Base-by-base conservation (phyloP, 2,797 vertebrate species). In the Parambassis ranga region DNA sequence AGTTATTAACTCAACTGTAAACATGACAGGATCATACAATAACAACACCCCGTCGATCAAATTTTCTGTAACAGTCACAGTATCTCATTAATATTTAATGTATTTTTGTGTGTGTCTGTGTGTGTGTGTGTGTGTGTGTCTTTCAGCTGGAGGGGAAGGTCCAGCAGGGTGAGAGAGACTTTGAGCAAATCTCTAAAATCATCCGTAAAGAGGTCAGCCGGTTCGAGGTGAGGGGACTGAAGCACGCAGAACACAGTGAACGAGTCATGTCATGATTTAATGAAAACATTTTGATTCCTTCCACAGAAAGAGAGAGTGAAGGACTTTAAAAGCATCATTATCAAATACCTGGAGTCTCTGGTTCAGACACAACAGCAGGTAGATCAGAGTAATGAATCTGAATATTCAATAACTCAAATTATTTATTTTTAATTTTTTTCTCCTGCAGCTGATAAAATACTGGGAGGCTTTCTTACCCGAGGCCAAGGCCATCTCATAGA, bases 331-430 rank as follows among this genome's bases (percentile, higher is more conserved):
- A 84, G 88, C 41, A 94, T 96, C 89, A 94, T 99, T 79, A 91
- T 97, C 71, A 96, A 96, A 89, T 99, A 98, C 84, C 92, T 99
- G 92, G 97, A 99, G 85, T 96, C 95, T 0, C 93, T 99, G 90
- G 95, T 98, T 81, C 95, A 95, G 85, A 96, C 96, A 82, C 97
- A 99, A 56, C 96, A 98, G 78, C 97, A 98, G 95, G 97, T 99
- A 91, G 64, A 20, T 0, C 0, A 11, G 43, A 26, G 43, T 43
- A 7, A 0, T 26, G n/a, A n/a, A n/a, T 5, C 13, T 42, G 9
- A 26, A 42, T 26, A 26, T n/a, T n/a, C n/a, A n/a, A n/a, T n/a
- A n/a, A n/a, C n/a, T n/a, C n/a, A n/a, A n/a, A n/a, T n/a, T n/a
- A n/a, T n/a, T n/a, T n/a, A n/a, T n/a, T n/a, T n/a, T n/a, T n/a